Conservation (phyloP, 2,797 vertebrate genomes). For the Tinamus major region DNA sequence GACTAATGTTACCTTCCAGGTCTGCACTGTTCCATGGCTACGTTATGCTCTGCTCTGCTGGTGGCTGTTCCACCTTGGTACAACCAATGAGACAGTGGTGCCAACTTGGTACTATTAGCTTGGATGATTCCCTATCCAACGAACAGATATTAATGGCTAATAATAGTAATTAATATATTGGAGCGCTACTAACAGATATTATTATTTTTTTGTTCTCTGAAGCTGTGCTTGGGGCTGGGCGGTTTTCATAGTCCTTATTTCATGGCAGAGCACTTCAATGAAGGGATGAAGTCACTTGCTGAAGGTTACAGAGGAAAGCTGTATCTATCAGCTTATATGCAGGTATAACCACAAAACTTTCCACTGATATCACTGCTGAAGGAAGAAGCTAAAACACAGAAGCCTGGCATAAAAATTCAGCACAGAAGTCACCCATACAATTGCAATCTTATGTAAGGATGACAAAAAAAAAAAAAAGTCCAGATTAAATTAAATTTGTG, state of each 20-base stretch:
- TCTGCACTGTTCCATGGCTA: fast-evolving
- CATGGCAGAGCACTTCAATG: not conserved
- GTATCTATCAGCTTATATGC: not conserved
- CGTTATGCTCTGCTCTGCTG: not conserved
- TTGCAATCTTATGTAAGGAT: not conserved
- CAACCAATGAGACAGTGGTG: not conserved
- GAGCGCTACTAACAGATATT: not conserved
- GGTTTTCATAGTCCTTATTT: fast-evolving
- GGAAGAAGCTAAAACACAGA: constrained; percentile 3
- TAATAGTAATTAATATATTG: not conserved
- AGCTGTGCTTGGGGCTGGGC: not conserved
- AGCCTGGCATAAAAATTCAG: not conserved
- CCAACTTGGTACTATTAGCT: not conserved
- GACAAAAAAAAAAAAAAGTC: not conserved
- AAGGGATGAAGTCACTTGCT: not conserved
- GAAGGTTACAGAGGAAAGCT: not conserved
- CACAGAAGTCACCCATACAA: not conserved
- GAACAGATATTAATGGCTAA: not conserved
- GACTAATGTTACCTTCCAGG: not conserved
- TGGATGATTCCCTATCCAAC: fast-evolving
- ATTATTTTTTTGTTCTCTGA: not conserved
- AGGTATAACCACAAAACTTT: not conserved
- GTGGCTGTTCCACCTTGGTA: not conserved
- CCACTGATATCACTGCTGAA: not conserved
- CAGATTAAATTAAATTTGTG: not conserved